phyloP scores from a whole-genome alignment of 2,113 vertebrate genomes.

The Sialia sialis region DNA sequence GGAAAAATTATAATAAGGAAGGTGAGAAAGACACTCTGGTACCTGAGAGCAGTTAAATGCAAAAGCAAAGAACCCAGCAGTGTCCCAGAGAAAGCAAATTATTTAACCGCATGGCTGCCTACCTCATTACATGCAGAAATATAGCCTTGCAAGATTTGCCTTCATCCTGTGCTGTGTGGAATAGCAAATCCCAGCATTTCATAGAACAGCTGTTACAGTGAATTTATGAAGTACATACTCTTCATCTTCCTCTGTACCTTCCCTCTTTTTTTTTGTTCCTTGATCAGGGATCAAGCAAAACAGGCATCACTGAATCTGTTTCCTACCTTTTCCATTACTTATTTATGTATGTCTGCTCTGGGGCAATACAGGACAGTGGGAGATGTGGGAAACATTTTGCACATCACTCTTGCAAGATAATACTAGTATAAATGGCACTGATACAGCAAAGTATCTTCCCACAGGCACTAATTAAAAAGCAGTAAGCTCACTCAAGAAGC shows the following conservation, averaged over 20 bases:
- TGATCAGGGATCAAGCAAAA: slow-evolving; percentile 5
- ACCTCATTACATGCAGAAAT: slow-evolving; percentile 38
- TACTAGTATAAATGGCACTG: slow-evolving; percentile 1
- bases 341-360: slow-evolving; percentile 60
- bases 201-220: background rate
- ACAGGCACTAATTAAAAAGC: slow-evolving; percentile 70
- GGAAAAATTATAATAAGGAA: background rate
- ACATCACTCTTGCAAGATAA: slow-evolving; percentile 47
- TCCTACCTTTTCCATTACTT: slow-evolving; percentile 24
- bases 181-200: background rate
- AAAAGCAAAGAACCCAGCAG: background rate
- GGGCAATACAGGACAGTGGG: background rate
- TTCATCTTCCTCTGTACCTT: background rate
- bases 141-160: background rate
- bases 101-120: background rate
- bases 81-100: slow-evolving; percentile 34
- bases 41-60: background rate
- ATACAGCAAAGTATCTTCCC: slow-evolving; percentile 50
- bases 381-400: slow-evolving; percentile 48
- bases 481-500: slow-evolving; percentile 5
- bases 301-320: slow-evolving; percentile 7
- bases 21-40: background rate
- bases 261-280: background rate
- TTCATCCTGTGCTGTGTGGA: background rate
- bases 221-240: background rate